Conservation (phyloP, 1,140 invertebrate species). For the Leptinotarsa lineolata region DNA sequence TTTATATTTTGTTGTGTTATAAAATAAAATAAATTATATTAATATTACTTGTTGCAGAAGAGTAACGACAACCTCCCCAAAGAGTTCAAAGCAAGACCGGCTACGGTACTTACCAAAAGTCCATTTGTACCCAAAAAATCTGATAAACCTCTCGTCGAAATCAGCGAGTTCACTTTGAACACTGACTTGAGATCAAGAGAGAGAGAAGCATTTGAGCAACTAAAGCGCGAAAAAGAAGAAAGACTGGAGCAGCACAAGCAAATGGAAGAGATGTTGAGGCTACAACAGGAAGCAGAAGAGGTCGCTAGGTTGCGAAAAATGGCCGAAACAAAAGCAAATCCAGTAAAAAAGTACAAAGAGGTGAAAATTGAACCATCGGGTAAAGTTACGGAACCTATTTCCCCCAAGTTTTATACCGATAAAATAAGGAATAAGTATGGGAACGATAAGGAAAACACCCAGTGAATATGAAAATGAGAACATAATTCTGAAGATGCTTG, state of each 20-base stretch:
- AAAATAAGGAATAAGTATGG: slow-evolving; percentile 6
- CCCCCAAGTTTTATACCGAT: slow-evolving; percentile 34
- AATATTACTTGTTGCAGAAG: slow-evolving; percentile 30
- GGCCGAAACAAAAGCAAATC: slow-evolving; percentile 39
- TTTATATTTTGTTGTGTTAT: slow-evolving; percentile 2
- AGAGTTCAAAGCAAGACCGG: slow-evolving; percentile 59
- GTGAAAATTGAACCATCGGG: slow-evolving; percentile 32
- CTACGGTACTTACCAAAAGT: slow-evolving; percentile 58
- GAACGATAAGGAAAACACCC: slow-evolving; percentile 16
- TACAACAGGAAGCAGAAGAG: slow-evolving; percentile 25
- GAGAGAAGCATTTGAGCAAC: slow-evolving; percentile 57
- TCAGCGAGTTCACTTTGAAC: slow-evolving; percentile 57
- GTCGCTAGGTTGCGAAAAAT: slow-evolving; percentile 31
- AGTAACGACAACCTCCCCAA: slow-evolving; percentile 22
- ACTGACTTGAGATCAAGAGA: slow-evolving; percentile 58
- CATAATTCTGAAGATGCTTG: too few relatives aligned
- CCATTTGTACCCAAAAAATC: slow-evolving; percentile 59
- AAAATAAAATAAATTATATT: neutral
- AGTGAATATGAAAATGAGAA: neutral
- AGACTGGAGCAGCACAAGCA: slow-evolving; percentile 42
- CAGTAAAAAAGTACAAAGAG: slow-evolving; percentile 40
- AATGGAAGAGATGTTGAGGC: slow-evolving; percentile 23
- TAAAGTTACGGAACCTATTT: slow-evolving; percentile 39
- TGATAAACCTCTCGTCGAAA: slow-evolving; percentile 34
- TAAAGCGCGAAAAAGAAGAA: slow-evolving; percentile 54